These are phyloP conservation scores for Drosophila birchii DNA, from an alignment of 2,888 invertebrate species.

Conservation along the genomic window DNA sequence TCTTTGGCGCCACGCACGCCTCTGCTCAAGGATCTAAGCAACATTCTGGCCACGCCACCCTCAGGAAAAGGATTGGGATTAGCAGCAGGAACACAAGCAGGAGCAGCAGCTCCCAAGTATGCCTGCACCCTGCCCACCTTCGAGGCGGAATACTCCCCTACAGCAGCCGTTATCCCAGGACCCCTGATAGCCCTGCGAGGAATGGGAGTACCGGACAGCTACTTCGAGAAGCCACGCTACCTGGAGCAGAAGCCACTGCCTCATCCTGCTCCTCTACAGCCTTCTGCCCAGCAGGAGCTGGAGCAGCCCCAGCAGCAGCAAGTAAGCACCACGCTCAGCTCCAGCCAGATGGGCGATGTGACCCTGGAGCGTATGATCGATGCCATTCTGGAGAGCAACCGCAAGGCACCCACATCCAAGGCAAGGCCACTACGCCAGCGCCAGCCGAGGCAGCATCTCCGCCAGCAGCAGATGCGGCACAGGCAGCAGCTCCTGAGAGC, in stretches of 20 bases:
- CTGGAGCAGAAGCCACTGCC: constrained; percentile 58
- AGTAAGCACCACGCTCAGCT: constrained; percentile 68
- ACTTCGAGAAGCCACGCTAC: constrained; percentile 84
- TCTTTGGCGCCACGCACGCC: constrained; percentile 41
- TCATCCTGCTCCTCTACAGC: background rate
- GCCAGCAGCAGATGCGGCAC: constrained; percentile 9
- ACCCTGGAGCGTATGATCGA: constrained; percentile 85
- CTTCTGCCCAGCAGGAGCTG: constrained; percentile 35
- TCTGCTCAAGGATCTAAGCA: constrained; percentile 73
- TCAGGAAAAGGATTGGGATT: background rate
- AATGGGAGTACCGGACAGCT: constrained; percentile 83
- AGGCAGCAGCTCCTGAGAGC: constrained; percentile 16
- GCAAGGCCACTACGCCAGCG: constrained; percentile 24
- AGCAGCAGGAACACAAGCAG: background rate
- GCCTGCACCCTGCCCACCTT: constrained; percentile 83
- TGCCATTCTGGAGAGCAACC: constrained; percentile 84
- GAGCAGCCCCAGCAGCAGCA: background rate
- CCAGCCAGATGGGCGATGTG: constrained; percentile 83
- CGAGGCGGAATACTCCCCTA: constrained; percentile 84
- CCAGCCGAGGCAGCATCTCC: constrained; percentile 24
- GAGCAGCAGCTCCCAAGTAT: constrained; percentile 53
- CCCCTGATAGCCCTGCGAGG: constrained; percentile 83
- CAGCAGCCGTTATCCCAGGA: constrained; percentile 77
- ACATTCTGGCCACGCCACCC: background rate
- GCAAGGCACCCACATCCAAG: constrained; percentile 68